Conservation (phyloP, 1,140 invertebrate species). For the Metopolophium dirhodum region DNA sequence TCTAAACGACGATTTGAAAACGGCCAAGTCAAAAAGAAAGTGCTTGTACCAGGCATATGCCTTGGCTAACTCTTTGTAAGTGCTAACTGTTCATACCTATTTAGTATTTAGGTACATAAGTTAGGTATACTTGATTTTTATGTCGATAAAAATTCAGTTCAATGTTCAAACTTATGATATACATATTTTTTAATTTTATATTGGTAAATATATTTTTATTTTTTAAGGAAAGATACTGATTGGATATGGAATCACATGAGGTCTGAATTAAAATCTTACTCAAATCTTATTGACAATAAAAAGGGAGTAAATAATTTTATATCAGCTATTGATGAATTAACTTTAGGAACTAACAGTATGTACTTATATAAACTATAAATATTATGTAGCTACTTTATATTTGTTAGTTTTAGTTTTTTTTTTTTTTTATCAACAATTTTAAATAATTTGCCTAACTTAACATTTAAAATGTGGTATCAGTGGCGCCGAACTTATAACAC, state of each 20-base stretch:
- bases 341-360: slow-evolving; percentile 35
- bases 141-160: not conserved
- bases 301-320: slow-evolving; percentile 41
- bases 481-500: no score
- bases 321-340: not conserved
- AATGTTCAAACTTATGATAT: not conserved
- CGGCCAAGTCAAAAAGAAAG: slow-evolving; percentile 32
- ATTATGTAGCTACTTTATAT: not conserved
- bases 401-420: not conserved
- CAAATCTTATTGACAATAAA: slow-evolving; percentile 35
- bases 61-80: slow-evolving; percentile 31
- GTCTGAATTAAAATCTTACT: slow-evolving; percentile 49
- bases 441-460: not conserved
- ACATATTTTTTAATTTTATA: not conserved
- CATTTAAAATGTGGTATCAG: not conserved
- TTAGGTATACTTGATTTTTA: not conserved
- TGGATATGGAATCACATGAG: slow-evolving; percentile 47
- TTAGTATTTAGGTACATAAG: not conserved
- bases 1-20: slow-evolving; percentile 35
- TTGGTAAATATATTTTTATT: not conserved
- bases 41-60: slow-evolving; percentile 29
- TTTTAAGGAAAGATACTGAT: slow-evolving; percentile 17
- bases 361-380: not conserved
- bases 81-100: not conserved
- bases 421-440: not conserved